Percentiles rank a stretch among this genome's conserved stretches.
Conservation (phyloP, 2,888 invertebrate genomes). For the Macroteleia sp. region DNA sequence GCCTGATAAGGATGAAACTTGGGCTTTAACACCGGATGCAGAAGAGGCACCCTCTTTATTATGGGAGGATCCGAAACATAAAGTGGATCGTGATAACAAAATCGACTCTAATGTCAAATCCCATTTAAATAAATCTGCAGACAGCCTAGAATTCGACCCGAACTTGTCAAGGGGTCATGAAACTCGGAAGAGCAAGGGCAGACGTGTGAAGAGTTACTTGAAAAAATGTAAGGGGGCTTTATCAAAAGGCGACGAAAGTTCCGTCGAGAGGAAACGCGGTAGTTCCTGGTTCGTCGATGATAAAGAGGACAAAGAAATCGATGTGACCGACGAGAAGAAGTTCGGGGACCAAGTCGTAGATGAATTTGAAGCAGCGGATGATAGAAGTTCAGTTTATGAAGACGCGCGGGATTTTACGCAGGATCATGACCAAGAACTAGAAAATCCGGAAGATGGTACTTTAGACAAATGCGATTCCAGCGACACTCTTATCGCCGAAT, state of each 20-base stretch:
- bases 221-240: conserved; percentile 85
- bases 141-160: conserved; percentile 63
- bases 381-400: conserved; percentile 73
- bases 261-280: conserved; percentile 74
- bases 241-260: conserved; percentile 73
- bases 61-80: conserved; percentile 66
- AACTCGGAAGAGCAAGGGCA: conserved; percentile 85
- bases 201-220: conserved; percentile 85
- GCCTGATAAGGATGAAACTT: conserved; percentile 79
- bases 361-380: conserved; percentile 30
- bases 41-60: conserved; percentile 60
- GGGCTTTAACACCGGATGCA: conserved; percentile 76
- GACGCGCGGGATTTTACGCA: conserved; percentile 70
- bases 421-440: conserved; percentile 41
- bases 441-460: conserved; percentile 63
- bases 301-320: conserved; percentile 39
- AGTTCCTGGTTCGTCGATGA: conserved; percentile 77
- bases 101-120: conserved; percentile 34
- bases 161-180: conserved; percentile 81
- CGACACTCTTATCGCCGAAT: conserved; percentile 78
- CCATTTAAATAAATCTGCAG: conserved; percentile 57
- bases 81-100: conserved; percentile 50
- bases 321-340: conserved; percentile 28
- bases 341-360: background rate
- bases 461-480: conserved; percentile 79